Evolutionary conservation across 2,797 vertebrate species (phyloP), one percentile per base, ranked within the genome.

Genomic region (Tragelaphus oryx): DNA sequence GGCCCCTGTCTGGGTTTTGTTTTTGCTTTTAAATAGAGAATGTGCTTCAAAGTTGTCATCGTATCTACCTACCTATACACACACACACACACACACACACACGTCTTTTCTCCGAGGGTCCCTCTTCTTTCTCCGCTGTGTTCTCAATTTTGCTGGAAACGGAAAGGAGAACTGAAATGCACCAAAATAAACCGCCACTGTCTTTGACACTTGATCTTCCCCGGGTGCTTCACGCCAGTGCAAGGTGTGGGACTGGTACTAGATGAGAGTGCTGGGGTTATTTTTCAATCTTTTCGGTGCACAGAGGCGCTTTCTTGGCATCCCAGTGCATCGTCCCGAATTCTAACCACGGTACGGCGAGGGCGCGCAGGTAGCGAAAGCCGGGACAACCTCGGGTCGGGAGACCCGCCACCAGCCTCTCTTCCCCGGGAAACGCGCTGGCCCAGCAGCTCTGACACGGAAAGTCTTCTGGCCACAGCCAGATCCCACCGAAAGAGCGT

Each of bases 61-160:
- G 26, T 14, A 44, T 30, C 5, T 59, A 18, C 22, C 54, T 37
- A 48, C 11, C 59, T 59, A 3, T 46, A n/a, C 33, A 37, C 89
- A 37, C 89, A 44, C 75, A n/a, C 22, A 33, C 33, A 26, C 33
- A 26, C 48, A 81, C 60, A 52, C 75, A n/a, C 94, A 59, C 26
- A 57, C 65, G 28, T 57, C 80, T 59, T 33, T 68, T 12, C 46
- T 33, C 57, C 16, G 28, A 20, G 8, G 44, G 71, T 41, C 26
- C 57, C 37, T 59, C 14, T 55, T 37, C 81, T 60, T 9, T 59
- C 57, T 44, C 30, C n/a, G 8, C 52, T 7, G 14, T 17, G 74
- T 41, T 44, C 85, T 68, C 65, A 6, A 4, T 92, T 95, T 92
- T 95, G 86, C 91, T 95, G 93, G 52, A 89, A 71, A 91, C 59